Percentiles rank a stretch among this genome's conserved stretches.
Evolutionary conservation across 23 tunicate genomes (phyloP).

Genomic region (Corella eumyota): DNA sequence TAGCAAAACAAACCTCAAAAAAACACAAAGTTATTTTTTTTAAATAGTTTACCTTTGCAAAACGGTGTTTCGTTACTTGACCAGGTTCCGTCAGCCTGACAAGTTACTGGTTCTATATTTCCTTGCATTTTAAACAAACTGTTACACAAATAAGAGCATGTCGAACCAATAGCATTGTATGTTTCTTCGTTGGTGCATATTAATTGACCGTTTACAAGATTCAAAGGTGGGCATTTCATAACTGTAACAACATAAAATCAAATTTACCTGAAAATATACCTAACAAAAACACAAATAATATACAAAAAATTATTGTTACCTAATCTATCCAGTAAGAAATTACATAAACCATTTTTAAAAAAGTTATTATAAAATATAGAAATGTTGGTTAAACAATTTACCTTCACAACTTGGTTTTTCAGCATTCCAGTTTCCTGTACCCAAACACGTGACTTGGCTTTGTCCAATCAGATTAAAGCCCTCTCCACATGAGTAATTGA

Average conservation of each 20-base stretch:
- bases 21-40: background rate
- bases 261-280: no score
- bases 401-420: constrained; percentile 56
- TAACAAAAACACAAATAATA: no score
- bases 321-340: background rate
- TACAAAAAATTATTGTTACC: background rate
- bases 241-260: constrained; percentile 13
- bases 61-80: constrained; percentile 34
- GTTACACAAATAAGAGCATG: constrained; percentile 32
- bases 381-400: constrained; percentile 11
- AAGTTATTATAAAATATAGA: background rate
- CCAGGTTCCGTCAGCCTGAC: constrained; percentile 45
- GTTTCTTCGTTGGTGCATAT: constrained; percentile 19
- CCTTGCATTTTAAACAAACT: constrained; percentile 23
- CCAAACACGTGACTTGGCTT: constrained; percentile 30
- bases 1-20: background rate
- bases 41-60: constrained; percentile 71
- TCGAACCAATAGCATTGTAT: constrained; percentile 30
- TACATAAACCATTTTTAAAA: background rate
- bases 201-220: constrained; percentile 38
- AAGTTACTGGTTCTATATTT: constrained; percentile 12
- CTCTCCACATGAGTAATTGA: constrained; percentile 17
- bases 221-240: constrained; percentile 40
- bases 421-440: constrained; percentile 40
- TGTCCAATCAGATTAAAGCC: constrained; percentile 40